phyloP scores from a whole-genome alignment of 2,888 invertebrate species.

The Danaus chrysippus region DNA sequence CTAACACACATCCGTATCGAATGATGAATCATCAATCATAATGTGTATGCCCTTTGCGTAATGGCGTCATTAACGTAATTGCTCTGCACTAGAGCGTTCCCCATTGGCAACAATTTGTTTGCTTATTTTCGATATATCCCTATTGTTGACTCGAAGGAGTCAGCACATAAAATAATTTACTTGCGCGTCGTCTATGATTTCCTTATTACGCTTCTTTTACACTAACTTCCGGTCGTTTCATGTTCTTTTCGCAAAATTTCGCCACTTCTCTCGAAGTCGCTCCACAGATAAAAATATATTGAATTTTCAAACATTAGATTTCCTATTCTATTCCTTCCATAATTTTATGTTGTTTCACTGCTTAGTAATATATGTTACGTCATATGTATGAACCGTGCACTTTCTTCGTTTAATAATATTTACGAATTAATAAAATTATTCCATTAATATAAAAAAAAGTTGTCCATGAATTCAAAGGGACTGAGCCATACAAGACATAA shows the following conservation, averaged over 20 bases:
- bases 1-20: conserved; percentile 14
- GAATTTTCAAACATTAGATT: conserved; percentile 68
- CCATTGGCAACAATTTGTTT: conserved; percentile 44
- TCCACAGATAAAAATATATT: conserved; percentile 62
- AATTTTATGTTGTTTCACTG: conserved; percentile 51
- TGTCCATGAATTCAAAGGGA: conserved; percentile 48
- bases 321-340: conserved; percentile 50
- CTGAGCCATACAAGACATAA: conserved; percentile 40
- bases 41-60: conserved; percentile 45
- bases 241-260: conserved; percentile 30
- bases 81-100: conserved; percentile 44
- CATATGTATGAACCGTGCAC: no score
- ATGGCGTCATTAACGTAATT: conserved; percentile 59
- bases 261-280: conserved; percentile 41
- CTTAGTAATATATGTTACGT: conserved; percentile 41
- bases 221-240: conserved; percentile 55
- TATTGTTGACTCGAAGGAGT: conserved; percentile 41
- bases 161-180: conserved; percentile 67
- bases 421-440: neutral
- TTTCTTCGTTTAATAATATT: no score
- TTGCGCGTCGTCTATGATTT: conserved; percentile 64
- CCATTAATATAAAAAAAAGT: conserved; percentile 32
- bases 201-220: conserved; percentile 62
- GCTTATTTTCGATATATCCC: conserved; percentile 42
- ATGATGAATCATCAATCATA: conserved; percentile 31